Conservation (phyloP, 2,888 invertebrate species). For the Subacronicta megacephala region DNA sequence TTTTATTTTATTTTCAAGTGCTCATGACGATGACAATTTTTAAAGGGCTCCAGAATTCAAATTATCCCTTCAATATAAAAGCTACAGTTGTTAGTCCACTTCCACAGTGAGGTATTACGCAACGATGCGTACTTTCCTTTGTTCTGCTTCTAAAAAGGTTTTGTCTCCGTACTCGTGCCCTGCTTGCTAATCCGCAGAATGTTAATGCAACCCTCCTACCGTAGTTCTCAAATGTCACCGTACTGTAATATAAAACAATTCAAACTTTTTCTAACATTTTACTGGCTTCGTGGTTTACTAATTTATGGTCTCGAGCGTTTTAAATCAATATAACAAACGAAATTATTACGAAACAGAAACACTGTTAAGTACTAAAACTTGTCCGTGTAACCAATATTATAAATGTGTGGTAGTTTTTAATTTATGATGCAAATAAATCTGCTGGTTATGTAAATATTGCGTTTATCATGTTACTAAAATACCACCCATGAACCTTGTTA, state of each 20-base stretch:
- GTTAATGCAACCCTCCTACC: constrained; percentile 44
- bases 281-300: constrained; percentile 56
- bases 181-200: constrained; percentile 50
- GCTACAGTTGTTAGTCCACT: constrained; percentile 34
- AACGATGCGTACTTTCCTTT: constrained; percentile 47
- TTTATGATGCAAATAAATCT: constrained; percentile 55
- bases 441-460: constrained; percentile 55
- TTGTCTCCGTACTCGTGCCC: constrained; percentile 25
- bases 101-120: constrained; percentile 34
- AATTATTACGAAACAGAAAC: constrained; percentile 36
- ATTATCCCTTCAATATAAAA: constrained; percentile 31
- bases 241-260: constrained; percentile 45
- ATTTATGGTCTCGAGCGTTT: constrained; percentile 26
- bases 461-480: constrained; percentile 57
- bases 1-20: not conserved
- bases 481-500: constrained; percentile 49
- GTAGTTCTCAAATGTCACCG: constrained; percentile 58
- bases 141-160: constrained; percentile 46
- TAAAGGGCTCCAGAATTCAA: constrained; percentile 32
- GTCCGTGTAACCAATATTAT: constrained; percentile 38
- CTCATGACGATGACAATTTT: not conserved
- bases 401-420: constrained; percentile 45
- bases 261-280: constrained; percentile 43
- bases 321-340: constrained; percentile 29
- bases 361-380: constrained; percentile 26